Percentiles rank a stretch among this genome's conserved stretches.
Conservation (phyloP, 2,797 vertebrate genomes). For the Protonibea diacanthus region DNA sequence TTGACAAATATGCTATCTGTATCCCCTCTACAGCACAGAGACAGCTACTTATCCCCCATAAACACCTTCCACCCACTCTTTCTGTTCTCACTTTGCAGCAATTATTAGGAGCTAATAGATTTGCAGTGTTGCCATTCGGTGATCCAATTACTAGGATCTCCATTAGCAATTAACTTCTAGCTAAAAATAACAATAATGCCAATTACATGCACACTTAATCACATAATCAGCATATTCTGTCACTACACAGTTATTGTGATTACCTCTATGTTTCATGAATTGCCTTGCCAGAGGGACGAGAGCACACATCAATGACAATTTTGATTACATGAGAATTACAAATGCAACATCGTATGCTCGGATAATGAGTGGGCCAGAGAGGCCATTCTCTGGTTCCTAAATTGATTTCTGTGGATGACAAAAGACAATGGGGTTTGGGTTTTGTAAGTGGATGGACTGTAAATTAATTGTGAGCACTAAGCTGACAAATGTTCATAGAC, state of each 20-base stretch:
- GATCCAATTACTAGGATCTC: constrained; percentile 91
- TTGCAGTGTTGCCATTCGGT: constrained; percentile 89
- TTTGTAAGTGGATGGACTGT: constrained; percentile 85
- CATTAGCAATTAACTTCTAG: constrained; percentile 91
- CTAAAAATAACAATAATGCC: constrained; percentile 93
- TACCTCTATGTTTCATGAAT: constrained; percentile 88
- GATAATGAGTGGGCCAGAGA: constrained; percentile 83
- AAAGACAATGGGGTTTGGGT: constrained; percentile 75
- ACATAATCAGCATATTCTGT: constrained; percentile 91
- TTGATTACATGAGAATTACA: constrained; percentile 85
- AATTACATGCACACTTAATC: constrained; percentile 91
- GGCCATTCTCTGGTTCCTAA: constrained; percentile 82
- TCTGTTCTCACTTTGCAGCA: constrained; percentile 89
- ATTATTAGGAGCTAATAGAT: constrained; percentile 91
- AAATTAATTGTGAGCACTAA: constrained; percentile 84
- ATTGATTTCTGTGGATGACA: constrained; percentile 84
- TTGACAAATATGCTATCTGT: constrained; percentile 71
- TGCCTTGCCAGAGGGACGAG: constrained; percentile 87
- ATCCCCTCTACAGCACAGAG: constrained; percentile 70
- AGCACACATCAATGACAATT: constrained; percentile 85
- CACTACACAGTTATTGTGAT: constrained; percentile 90
- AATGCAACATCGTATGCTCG: constrained; percentile 78
- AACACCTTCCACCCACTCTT: constrained; percentile 88
- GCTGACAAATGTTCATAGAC: constrained; percentile 80
- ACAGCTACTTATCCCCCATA: constrained; percentile 85